Evolutionary conservation across 2,797 vertebrate species (phyloP), one percentile per base, ranked within the genome.

Genomic region (Eulemur coronatus): DNA sequence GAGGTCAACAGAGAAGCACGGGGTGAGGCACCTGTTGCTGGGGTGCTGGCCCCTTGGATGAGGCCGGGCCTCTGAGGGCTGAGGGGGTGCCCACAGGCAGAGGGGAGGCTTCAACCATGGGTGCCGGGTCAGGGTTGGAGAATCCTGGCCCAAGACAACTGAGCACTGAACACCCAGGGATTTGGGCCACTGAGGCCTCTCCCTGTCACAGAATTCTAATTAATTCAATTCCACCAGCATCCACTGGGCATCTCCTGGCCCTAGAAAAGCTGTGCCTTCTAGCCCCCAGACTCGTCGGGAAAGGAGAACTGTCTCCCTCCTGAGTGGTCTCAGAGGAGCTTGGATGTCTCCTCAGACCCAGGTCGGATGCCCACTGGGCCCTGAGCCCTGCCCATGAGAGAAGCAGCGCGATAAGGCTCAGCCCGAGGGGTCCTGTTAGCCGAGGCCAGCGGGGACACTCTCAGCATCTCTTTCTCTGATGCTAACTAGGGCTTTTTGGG

Each of bases 181-280:
- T 43, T 10, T 20, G n/a, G 76, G n/a, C 55, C 33, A 11, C 12
- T 8, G 17, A 35, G 52, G 15, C 2, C 3, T 26, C 33, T 18
- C 13, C 1, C 20, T 8, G 1, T 20, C 4, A 5, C 26, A 50
- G 41, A 75, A 24, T 61, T 50, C 2, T 9, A 67, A 55, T 30
- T 43, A 46, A 91, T 72, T 61, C 69, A 63, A 12, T 70, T 3
- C 7, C 38, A 6, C 20, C 24, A 43, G 41, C 14, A 24, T 28
- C 20, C 10, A 2, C 1, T 2, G 35, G 63, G 65, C 7, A 5
- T 7, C 18, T 12, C 0, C 35, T 2, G 8, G 59, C 1, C 4
- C 48, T 38, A 7, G 41, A 55, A 87, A 84, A 61, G 20, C 79
- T 4, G 1, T 43, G 26, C 10, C 65, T 90, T 55, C 35, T 14